Evolutionary conservation across 2,888 invertebrate genomes (phyloP).

Genomic region (Synanthedon vespiformis): DNA sequence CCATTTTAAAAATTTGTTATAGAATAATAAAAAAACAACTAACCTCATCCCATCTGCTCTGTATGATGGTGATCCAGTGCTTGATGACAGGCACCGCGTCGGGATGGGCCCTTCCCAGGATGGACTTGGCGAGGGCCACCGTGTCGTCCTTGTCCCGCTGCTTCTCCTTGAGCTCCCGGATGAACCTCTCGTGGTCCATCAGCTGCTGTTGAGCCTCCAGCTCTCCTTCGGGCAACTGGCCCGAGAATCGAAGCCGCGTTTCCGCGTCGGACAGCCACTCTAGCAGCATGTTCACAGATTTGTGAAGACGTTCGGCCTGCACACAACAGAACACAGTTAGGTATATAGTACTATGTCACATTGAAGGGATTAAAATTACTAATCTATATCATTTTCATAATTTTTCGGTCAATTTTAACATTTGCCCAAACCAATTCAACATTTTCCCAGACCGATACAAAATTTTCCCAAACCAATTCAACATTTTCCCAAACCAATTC

Average conservation of each 20-base stretch:
- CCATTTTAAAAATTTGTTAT: too few species aligned
- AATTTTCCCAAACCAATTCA: too few species aligned
- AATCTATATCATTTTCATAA: too few species aligned
- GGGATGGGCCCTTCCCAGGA: constrained; percentile 94
- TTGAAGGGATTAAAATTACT: neutral
- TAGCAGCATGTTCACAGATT: constrained; percentile 92
- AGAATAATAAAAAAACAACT: constrained; percentile 13
- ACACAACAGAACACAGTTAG: too few species aligned
- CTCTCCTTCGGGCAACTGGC: constrained; percentile 92
- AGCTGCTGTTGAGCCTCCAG: constrained; percentile 86
- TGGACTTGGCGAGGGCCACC: constrained; percentile 86
- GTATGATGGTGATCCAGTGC: constrained; percentile 98
- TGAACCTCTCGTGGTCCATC: constrained; percentile 87
- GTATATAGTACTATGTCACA: too few species aligned
- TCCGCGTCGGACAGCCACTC: constrained; percentile 98
- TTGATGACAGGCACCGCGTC: constrained; percentile 98
- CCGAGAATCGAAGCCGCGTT: constrained; percentile 92
- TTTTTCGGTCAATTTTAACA: too few species aligned
- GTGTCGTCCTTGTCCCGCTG: constrained; percentile 90
- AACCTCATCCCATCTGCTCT: constrained; percentile 96
- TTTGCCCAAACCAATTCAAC: too few species aligned
- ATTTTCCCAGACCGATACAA: too few species aligned
- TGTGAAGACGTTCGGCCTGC: constrained; percentile 93
- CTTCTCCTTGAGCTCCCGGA: constrained; percentile 85
- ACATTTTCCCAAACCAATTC: too few species aligned